These are phyloP conservation scores for Thera britannica DNA, from an alignment of 2,888 invertebrate species.

Conservation along the genomic window DNA sequence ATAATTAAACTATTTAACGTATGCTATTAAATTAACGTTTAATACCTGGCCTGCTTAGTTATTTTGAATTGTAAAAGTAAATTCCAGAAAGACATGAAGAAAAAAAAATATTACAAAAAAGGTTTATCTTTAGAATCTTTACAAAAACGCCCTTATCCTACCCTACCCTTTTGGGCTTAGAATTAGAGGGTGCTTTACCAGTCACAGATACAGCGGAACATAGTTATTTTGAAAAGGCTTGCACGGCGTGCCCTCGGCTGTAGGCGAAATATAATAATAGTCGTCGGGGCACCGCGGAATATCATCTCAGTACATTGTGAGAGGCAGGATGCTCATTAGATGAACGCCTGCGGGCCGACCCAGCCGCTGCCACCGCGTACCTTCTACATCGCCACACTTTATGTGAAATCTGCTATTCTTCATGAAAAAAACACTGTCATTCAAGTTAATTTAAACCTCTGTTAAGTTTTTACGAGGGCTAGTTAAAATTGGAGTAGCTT, in stretches of 20 bases:
- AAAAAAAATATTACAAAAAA: not conserved
- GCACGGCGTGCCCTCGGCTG: constrained; percentile 66
- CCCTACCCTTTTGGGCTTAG: constrained; percentile 51
- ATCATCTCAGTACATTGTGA: constrained; percentile 81
- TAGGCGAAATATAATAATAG: constrained; percentile 79
- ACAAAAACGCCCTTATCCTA: constrained; percentile 32
- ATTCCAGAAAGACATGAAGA: too few relatives aligned
- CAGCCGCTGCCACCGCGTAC: constrained; percentile 52
- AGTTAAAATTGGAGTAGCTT: not conserved
- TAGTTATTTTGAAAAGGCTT: constrained; percentile 74
- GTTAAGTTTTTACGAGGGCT: not conserved
- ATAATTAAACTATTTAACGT: too few relatives aligned
- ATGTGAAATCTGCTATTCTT: constrained; percentile 31
- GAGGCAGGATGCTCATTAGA: constrained; percentile 83
- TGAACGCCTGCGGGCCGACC: constrained; percentile 70
- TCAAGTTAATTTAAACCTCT: constrained; percentile 17
- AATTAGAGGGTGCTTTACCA: constrained; percentile 63
- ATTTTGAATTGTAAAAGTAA: too few relatives aligned
- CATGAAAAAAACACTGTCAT: constrained; percentile 31
- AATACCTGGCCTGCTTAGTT: too few relatives aligned
- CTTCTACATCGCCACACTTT: constrained; percentile 51
- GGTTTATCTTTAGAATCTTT: not conserved
- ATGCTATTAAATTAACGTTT: too few relatives aligned
- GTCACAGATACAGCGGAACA: constrained; percentile 64
- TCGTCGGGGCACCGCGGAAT: constrained; percentile 74